Evolutionary conservation across 2,888 invertebrate species (phyloP).

Genomic region (Nemurella pictetii): DNA sequence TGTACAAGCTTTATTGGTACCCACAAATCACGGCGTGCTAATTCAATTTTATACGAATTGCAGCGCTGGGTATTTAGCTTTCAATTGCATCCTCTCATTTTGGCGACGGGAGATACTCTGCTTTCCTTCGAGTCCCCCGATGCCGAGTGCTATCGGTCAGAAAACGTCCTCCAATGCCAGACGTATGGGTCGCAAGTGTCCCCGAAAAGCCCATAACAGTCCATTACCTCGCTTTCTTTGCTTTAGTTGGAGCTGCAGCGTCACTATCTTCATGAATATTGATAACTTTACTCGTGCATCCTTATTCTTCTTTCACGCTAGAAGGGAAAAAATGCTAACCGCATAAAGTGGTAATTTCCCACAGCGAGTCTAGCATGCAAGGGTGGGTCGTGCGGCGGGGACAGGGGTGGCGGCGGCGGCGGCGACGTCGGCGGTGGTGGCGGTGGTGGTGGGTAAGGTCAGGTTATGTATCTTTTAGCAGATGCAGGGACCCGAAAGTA

Average conservation of each 20-base stretch:
- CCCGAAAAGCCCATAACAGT: neutral
- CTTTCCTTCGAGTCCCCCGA: too few relatives aligned
- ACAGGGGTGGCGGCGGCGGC: neutral
- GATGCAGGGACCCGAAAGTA: neutral
- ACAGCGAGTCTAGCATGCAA: neutral
- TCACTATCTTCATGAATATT: conserved; percentile 7
- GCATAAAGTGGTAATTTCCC: conserved; percentile 14
- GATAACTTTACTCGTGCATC: conserved; percentile 12
- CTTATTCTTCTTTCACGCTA: neutral
- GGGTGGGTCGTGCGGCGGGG: too few relatives aligned
- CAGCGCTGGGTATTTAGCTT: neutral
- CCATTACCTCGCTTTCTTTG: conserved; percentile 15
- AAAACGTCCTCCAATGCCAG: neutral
- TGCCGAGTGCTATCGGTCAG: neutral
- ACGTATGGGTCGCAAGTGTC: neutral
- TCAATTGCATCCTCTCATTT: neutral
- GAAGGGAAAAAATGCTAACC: conserved; percentile 2
- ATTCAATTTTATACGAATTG: neutral
- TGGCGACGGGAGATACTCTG: neutral
- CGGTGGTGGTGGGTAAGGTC: neutral
- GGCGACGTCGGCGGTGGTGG: neutral
- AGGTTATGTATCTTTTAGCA: conserved; percentile 18
- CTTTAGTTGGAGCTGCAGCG: neutral
- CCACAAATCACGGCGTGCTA: neutral
- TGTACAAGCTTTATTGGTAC: neutral